These are phyloP conservation scores for Lumbricus terrestris DNA, from an alignment of 2,888 invertebrate species.

Conservation along the genomic window DNA sequence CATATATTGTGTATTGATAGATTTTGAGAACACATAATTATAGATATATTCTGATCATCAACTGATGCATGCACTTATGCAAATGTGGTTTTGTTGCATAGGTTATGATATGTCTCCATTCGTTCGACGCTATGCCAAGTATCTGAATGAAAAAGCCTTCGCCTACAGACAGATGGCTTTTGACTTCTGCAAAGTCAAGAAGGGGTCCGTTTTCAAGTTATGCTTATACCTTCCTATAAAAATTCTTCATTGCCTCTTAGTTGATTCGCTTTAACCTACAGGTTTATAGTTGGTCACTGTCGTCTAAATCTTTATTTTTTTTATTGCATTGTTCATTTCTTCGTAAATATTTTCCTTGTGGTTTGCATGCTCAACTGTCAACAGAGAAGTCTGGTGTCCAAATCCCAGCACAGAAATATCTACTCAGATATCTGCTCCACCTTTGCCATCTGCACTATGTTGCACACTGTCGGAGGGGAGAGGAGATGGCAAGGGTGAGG, in stretches of 20 bases:
- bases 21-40: too few species aligned
- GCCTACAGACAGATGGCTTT: slow-evolving; percentile 98
- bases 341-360: too few species aligned
- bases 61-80: too few species aligned
- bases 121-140: slow-evolving; percentile 96
- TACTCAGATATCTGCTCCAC: too few species aligned
- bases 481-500: too few species aligned
- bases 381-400: too few species aligned
- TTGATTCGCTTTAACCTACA: not conserved
- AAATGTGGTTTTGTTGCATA: slow-evolving; percentile 58
- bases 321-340: not conserved
- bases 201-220: slow-evolving; percentile 74
- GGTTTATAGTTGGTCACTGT: not conserved
- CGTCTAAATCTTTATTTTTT: not conserved
- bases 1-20: too few species aligned
- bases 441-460: too few species aligned
- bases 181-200: slow-evolving; percentile 99
- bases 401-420: too few species aligned
- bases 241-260: not conserved
- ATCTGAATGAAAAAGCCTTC: slow-evolving; percentile 97
- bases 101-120: slow-evolving; percentile 99
- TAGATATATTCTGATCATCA: too few species aligned
- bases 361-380: too few species aligned
- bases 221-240: not conserved
- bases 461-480: too few species aligned